phyloP scores from a whole-genome alignment of 2,797 vertebrate species.

The Taenioides sp. region DNA sequence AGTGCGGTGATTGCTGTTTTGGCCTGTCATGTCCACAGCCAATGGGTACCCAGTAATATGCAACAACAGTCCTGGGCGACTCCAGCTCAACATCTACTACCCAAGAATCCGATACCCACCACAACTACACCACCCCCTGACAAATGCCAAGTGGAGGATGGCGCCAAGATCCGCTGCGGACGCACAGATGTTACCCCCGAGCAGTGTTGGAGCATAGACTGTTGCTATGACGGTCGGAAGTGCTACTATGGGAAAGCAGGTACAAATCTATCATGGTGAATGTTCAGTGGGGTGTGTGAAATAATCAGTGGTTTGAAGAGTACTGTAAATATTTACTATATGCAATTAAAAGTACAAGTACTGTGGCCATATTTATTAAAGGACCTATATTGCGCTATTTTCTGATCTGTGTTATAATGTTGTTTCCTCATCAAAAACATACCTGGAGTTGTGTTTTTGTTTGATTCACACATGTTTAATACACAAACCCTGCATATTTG shows the following conservation, averaged over 20 bases:
- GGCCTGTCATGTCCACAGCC: slow-evolving; percentile 32
- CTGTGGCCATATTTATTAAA: no score
- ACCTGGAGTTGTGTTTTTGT: no score
- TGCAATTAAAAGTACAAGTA: no score
- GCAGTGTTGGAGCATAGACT: slow-evolving; percentile 69
- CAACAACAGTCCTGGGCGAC: slow-evolving; percentile 23
- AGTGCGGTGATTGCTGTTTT: slow-evolving; percentile 30
- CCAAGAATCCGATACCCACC: slow-evolving; percentile 16
- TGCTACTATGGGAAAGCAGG: slow-evolving; percentile 77
- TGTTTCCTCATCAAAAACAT: no score
- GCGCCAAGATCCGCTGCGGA: slow-evolving; percentile 68
- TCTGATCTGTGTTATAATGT: no score
- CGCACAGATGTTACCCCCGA: slow-evolving; percentile 44
- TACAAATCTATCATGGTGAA: slow-evolving; percentile 18
- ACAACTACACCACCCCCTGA: slow-evolving; percentile 28
- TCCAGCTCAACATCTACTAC: slow-evolving; percentile 3
- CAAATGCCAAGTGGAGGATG: slow-evolving; percentile 60
- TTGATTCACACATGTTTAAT: no score
- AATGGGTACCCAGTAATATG: not conserved
- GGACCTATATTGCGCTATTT: no score
- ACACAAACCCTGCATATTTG: no score
- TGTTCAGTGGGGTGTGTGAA: not conserved
- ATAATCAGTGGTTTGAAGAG: not conserved
- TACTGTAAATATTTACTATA: no score
- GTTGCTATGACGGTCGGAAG: slow-evolving; percentile 66